phyloP scores from a whole-genome alignment of 2,888 invertebrate species.

The Sminthurides aquaticus region DNA sequence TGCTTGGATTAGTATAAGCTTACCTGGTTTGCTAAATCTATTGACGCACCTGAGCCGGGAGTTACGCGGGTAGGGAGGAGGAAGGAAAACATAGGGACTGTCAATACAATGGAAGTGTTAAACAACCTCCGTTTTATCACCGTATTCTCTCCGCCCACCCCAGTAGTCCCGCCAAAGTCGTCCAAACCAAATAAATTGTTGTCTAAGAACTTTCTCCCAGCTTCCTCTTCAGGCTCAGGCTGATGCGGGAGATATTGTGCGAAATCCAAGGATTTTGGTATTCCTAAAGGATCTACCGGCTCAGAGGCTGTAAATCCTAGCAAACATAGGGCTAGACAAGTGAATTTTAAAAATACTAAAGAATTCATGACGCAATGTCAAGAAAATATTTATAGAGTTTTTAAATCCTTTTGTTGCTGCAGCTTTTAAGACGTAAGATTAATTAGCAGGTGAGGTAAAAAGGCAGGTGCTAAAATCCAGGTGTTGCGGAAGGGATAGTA shows the following conservation, averaged over 20 bases:
- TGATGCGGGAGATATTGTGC: constrained; percentile 4
- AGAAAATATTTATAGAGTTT: too few relatives aligned
- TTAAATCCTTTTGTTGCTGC: too few relatives aligned
- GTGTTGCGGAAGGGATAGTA: too few relatives aligned
- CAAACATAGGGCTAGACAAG: too few relatives aligned
- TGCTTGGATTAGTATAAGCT: too few relatives aligned
- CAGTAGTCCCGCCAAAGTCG: constrained; percentile 24
- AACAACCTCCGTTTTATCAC: constrained; percentile 37
- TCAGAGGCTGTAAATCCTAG: too few relatives aligned
- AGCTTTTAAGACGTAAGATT: too few relatives aligned
- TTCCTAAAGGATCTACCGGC: not conserved
- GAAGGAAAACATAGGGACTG: constrained; percentile 39
- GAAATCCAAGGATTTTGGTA: constrained; percentile 7
- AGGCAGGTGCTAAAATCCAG: too few relatives aligned
- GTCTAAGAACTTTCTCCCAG: not conserved
- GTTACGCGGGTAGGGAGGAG: constrained; percentile 38
- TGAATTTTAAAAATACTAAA: too few relatives aligned
- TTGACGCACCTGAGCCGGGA: constrained; percentile 30
- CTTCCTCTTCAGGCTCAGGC: not conserved
- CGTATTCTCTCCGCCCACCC: constrained; percentile 4
- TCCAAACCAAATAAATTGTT: not conserved
- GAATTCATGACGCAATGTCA: too few relatives aligned
- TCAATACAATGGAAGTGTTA: constrained; percentile 41
- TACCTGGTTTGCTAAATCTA: constrained; percentile 42
- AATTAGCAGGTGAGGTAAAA: too few relatives aligned